phyloP scores from a whole-genome alignment of 2,888 invertebrate species.

The Acanthopleura granulata region DNA sequence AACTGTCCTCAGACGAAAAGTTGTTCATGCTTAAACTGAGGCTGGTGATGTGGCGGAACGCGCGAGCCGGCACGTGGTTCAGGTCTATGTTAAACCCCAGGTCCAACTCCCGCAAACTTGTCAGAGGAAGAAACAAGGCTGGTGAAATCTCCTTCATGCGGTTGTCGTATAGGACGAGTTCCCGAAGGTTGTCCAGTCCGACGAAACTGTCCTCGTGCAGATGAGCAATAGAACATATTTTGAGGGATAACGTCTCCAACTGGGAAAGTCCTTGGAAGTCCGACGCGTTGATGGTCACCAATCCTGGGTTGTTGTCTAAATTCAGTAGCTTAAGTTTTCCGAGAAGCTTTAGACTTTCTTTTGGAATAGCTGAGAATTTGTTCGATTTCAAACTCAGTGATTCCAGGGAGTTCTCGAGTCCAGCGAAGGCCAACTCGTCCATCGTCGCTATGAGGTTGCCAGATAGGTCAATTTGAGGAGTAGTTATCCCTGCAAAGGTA shows the following conservation, averaged over 20 bases:
- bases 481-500: neutral
- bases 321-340: neutral
- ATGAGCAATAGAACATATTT: neutral
- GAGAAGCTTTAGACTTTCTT: neutral
- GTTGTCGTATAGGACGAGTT: neutral
- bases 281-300: neutral
- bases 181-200: neutral
- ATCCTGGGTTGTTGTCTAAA: neutral
- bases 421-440: neutral
- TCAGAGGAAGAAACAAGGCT: neutral
- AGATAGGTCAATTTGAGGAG: neutral
- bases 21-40: conserved; percentile 14
- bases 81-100: neutral
- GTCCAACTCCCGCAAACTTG: neutral
- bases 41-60: neutral
- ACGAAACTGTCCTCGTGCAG: neutral
- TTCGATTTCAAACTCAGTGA: neutral
- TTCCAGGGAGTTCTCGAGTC: neutral
- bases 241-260: conserved; percentile 1
- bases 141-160: neutral
- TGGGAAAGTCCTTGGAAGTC: neutral
- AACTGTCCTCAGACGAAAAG: neutral
- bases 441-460: neutral
- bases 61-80: neutral
- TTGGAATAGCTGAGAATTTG: neutral